These are phyloP conservation scores for Menidia menidia DNA, from an alignment of 2,797 vertebrate species.

Conservation along the genomic window DNA sequence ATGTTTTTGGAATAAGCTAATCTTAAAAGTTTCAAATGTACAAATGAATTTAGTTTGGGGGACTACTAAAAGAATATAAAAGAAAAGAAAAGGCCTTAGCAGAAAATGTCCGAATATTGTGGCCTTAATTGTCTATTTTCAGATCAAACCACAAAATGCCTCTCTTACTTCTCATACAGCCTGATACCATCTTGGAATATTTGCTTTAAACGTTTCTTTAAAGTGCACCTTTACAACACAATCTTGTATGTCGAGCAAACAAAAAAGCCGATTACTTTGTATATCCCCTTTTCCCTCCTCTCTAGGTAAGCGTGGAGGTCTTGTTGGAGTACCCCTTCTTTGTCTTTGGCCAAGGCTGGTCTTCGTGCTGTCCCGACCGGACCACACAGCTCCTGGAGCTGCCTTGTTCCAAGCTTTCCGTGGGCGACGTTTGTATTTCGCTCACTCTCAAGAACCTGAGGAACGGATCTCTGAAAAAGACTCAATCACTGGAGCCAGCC, in stretches of 20 bases:
- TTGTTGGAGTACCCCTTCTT: constrained; percentile 99
- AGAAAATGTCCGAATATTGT: neutral
- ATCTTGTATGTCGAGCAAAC: neutral
- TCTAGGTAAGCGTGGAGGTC: constrained; percentile 97
- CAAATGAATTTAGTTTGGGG: neutral
- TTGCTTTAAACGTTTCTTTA: neutral
- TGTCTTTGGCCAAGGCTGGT: constrained; percentile 99
- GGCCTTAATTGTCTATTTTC: neutral
- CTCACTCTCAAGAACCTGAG: constrained; percentile 97
- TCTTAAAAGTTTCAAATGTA: too few relatives aligned
- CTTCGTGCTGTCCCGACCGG: constrained; percentile 96
- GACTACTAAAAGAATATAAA: neutral
- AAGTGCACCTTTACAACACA: neutral
- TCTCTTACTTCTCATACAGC: neutral
- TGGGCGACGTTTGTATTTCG: constrained; percentile 99
- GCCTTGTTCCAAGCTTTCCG: constrained; percentile 96
- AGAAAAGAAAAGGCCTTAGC: neutral
- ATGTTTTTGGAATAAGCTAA: neutral
- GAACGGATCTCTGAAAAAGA: constrained; percentile 96
- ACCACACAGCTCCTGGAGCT: constrained; percentile 97
- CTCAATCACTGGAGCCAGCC: constrained; percentile 85
- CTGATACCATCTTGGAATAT: neutral
- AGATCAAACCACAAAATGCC: too few relatives aligned
- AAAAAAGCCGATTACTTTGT: neutral
- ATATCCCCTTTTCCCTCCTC: constrained; percentile 3